Base-by-base conservation (phyloP, 2,797 vertebrate species). In the Anguilla marmorata region DNA sequence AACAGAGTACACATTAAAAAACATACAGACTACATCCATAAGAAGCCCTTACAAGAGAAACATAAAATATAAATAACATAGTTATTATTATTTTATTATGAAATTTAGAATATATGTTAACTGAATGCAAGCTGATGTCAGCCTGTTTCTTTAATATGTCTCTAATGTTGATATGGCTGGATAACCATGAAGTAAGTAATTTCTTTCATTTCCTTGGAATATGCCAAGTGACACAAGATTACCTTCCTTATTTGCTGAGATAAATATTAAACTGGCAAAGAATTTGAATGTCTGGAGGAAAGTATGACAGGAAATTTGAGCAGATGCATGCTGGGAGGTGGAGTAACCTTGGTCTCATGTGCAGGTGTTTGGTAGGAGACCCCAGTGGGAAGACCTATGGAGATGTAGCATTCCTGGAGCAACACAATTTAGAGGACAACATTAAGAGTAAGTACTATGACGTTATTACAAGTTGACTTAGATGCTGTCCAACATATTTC, bases 351-450 rank as follows among this genome's bases (percentile, higher is more conserved):
- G 66, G 76, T 8, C 12, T 86, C 56, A 83, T 6, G 56, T 89
- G 11, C 82, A 97, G 98, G 91, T 98, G 98, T 90, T 93, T 98
- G 74, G 95, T 98, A 90, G 98, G 98, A 91, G 97, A 98, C 92
- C 93, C 92, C 83, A 96, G 92, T 88, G 97, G 97, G 72, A 98
- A 96, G 93, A 98, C 95, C 92, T 97, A 96, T 0, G 98, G 97
- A 21, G 97, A 98, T 37, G 96, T 98, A 82, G 97, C 97, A 86
- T 98, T 98, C 88, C 93, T 98, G 56, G 97, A 98, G 91, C 97
- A 98, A 79, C 95, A 96, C 90, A 98, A 95, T 90, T 94, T 98
- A 41, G 94, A 96, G 56, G 91, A 92, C 89, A 98, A 98, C 92
- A 97, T 98, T 90, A 88, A 96, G 85, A 94, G 98, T 98, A 93